A percentile compares a stretch with the other conserved stretches of the same genome.
phyloP scores from a whole-genome alignment of 2,113 vertebrate species.

The Syrrhaptes paradoxus region DNA sequence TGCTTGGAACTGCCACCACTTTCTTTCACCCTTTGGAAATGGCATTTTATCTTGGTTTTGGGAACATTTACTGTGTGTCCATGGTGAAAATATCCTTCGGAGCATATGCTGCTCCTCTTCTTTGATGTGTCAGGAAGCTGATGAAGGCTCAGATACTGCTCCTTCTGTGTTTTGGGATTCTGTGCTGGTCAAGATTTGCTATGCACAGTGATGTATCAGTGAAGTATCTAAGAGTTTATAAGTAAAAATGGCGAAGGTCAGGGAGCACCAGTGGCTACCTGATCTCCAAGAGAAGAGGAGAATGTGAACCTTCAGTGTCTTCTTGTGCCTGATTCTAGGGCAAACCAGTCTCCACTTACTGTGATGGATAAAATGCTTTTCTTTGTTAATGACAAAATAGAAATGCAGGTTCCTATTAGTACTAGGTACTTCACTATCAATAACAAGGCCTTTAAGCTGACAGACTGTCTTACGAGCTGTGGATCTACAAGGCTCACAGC shows the following conservation, averaged over 20 bases:
- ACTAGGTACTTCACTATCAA: background rate
- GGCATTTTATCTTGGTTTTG: background rate
- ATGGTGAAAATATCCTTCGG: background rate
- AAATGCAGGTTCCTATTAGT: background rate
- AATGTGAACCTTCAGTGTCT: background rate
- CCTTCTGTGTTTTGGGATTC: background rate
- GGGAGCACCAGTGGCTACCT: background rate
- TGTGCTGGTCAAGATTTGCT: background rate
- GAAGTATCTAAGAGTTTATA: background rate
- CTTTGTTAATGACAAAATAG: background rate
- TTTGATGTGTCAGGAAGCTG: background rate
- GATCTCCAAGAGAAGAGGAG: background rate
- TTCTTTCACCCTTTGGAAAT: background rate
- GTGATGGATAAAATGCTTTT: background rate
- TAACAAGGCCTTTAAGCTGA: background rate
- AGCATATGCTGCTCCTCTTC: background rate
- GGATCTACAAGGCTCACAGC: background rate
- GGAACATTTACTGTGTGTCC: background rate
- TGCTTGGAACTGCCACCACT: background rate
- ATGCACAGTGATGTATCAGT: background rate
- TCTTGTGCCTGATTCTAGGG: background rate
- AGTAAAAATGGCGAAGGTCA: background rate
- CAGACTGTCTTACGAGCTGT: background rate
- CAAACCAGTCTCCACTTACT: background rate
- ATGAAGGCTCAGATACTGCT: background rate